These are phyloP conservation scores for Morphnarchus princeps DNA, from an alignment of 2,113 vertebrate species.

Conservation along the genomic window DNA sequence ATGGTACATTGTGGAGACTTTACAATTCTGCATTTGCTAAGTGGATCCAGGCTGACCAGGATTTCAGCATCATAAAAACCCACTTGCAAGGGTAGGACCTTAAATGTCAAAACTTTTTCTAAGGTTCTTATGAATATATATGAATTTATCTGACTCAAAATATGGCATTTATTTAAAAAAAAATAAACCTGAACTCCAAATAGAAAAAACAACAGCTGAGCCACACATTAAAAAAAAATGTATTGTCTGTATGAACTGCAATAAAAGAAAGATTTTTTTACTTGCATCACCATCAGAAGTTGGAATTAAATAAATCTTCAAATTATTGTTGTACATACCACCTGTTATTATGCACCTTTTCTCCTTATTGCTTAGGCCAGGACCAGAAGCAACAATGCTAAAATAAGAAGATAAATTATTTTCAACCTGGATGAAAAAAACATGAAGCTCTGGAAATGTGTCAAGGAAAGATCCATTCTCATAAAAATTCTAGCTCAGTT, in stretches of 20 bases:
- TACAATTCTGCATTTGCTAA: background rate
- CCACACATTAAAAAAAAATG: background rate
- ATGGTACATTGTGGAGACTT: background rate
- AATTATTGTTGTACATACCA: background rate
- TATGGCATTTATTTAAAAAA: background rate
- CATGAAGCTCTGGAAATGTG: constrained; percentile 26
- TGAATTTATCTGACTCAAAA: background rate
- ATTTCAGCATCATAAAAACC: background rate
- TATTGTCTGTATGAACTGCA: background rate
- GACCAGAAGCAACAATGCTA: background rate
- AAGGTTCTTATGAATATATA: background rate
- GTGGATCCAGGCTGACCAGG: background rate
- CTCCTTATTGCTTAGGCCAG: background rate
- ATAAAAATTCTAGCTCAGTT: constrained; percentile 41
- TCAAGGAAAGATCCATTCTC: constrained; percentile 13
- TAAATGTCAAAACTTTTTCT: background rate
- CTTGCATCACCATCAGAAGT: background rate
- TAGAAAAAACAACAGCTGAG: background rate
- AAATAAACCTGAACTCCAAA: background rate
- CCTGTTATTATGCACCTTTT: background rate
- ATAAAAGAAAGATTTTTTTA: background rate
- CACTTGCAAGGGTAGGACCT: background rate
- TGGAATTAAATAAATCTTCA: background rate
- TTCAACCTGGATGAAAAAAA: constrained; percentile 9
- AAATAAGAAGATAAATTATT: constrained; percentile 23